These are phyloP conservation scores for Armadillidium nasatum DNA, from an alignment of 1,140 invertebrate genomes.

Conservation along the genomic window DNA sequence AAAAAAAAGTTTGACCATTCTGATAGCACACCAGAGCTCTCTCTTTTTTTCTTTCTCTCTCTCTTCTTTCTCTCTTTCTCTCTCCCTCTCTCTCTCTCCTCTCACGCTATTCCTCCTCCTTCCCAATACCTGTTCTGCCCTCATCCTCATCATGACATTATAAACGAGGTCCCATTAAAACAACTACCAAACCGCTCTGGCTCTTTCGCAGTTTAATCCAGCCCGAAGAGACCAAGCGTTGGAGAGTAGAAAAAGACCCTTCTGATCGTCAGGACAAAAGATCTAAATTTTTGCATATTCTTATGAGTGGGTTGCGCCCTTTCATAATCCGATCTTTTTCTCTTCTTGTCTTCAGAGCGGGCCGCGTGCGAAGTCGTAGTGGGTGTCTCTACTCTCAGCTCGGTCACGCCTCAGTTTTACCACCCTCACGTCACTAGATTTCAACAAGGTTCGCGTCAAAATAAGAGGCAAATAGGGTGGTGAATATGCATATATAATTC, in stretches of 20 bases:
- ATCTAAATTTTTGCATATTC: too few species aligned
- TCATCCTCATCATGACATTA: constrained; percentile 42
- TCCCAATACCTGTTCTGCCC: constrained; percentile 31
- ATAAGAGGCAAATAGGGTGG: background rate
- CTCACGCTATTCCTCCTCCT: background rate
- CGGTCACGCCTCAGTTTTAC: constrained; percentile 16
- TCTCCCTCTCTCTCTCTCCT: background rate
- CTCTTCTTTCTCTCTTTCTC: background rate
- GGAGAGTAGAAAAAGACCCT: too few species aligned
- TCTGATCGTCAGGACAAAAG: too few species aligned
- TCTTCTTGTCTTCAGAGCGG: constrained; percentile 37
- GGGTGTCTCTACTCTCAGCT: constrained; percentile 32
- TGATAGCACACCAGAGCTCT: background rate
- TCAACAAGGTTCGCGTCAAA: background rate
- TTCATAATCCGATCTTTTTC: constrained; percentile 32
- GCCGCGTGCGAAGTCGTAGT: constrained; percentile 37
- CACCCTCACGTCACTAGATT: constrained; percentile 18
- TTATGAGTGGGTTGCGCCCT: constrained; percentile 24
- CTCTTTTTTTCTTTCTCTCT: background rate
- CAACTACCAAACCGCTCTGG: constrained; percentile 42
- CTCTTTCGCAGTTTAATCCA: constrained; percentile 30
- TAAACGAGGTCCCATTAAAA: constrained; percentile 44
- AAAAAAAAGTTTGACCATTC: too few species aligned
- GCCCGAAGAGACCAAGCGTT: background rate
- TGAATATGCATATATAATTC: too few species aligned